Base-by-base conservation (phyloP, 2,797 vertebrate genomes). In the Macropodus opercularis region DNA sequence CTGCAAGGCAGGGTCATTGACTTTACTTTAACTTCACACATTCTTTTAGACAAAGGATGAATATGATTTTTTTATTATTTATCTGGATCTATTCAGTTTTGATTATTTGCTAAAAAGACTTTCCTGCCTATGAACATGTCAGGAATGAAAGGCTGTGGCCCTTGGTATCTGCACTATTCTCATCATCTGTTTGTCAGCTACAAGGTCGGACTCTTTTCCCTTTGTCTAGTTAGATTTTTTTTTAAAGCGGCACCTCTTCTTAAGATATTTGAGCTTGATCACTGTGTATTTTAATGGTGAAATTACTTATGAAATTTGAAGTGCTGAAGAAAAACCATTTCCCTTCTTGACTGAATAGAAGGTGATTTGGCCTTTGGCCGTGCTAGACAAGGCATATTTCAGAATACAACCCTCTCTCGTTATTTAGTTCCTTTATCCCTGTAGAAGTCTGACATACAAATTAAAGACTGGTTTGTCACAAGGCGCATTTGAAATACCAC, bases 401-500 rank as follows among this genome's bases (percentile, higher is more conserved):
- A 73, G 48, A 73, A 74, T 61, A 64, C 57, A 56, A 55, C 59
- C n/a, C 35, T 77, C 49, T 75, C 69, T 72, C 86, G 61, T 74
- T 80, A 74, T 72, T 80, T 69, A 44, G 23, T 85, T 78, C 48
- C 52, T 85, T 80, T 63, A 72, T 77, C 63, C 31, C 46, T 23
- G 29, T 31, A 19, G 35, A 75, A 53, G 65, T 77, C 59, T 76
- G 62, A 81, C 66, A 21, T 55, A 56, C 58, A 81, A 85, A 86
- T 85, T 81, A 85, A 86, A 83, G 56, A 66, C 50, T 29, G 55
- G 65, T 75, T 84, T 81, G 72, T 85, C 75, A 83, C 55, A 66
- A 85, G 70, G 61, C 22, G 26, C 38, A 71, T 87, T 81, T 85
- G 61, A 86, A 89, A 89, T 83, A 85, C 77, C 83, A 56, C 69